Evolutionary conservation across 1,140 invertebrate genomes (phyloP), one percentile per base, ranked within the genome.

Genomic region (Dinoponera quadriceps): DNA sequence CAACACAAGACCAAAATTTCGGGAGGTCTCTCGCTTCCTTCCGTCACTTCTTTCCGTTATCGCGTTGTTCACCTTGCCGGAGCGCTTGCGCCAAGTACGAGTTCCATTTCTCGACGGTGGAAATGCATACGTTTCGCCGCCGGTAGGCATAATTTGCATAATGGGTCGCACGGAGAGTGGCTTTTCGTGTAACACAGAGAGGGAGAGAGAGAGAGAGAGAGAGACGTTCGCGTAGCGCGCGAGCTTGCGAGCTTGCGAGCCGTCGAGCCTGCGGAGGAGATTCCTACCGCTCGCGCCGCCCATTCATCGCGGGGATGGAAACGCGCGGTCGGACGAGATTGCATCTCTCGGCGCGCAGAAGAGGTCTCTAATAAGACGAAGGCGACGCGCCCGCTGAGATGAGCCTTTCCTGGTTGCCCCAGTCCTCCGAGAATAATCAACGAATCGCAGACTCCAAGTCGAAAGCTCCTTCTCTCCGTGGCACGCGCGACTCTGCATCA

Each of bases 101-200:
- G 1, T n/a, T n/a, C 54, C 11, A n/a, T n/a, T n/a, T 27, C 29
- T 4, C 9, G 14, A 11, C 20, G 22, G 4, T 55, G 16, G 51
- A 29, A 77, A 65, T 60, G 25, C 44, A 54, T 59, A 60, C 20
- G 66, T 78, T 63, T 71, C 48, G 55, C 25, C 59, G 66, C 49
- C 68, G 16, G 55, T 83, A 82, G 74, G 71, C 63, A 80, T 80
- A 77, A 89, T 89, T 88, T 88, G 84, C 84, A 89, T 89, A 89
- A 89, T 87, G 86, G 88, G 48, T 74, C 68, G 65, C 18, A 22
- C n/a, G 38, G 22, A 60, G 54, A 87, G 84, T 89, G 77, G 82
- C 80, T 89, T 89, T 87, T 84, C 86, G 75, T 88, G 86, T 88
- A 82, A 82, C 65, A 75, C 55, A 22, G 27, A 74, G n/a, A n/a